Percentiles rank a stretch among this genome's conserved stretches.
Conservation (phyloP, 2,113 vertebrate genomes). For the Arvicanthis niloticus region DNA sequence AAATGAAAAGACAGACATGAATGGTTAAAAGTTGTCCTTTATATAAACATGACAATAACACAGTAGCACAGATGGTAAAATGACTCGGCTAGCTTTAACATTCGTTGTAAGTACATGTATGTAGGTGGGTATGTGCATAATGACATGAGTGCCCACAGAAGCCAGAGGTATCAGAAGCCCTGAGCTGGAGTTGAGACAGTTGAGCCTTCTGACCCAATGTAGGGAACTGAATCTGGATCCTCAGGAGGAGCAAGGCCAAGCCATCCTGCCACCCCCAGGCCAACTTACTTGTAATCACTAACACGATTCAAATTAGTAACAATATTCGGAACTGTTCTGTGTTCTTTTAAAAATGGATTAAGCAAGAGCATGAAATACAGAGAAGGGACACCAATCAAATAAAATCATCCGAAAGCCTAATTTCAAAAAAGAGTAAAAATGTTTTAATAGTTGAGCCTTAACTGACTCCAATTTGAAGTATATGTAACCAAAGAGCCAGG, state of each 20-base stretch:
- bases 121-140: neutral
- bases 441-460: slow-evolving; percentile 10
- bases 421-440: neutral
- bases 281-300: neutral
- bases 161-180: neutral
- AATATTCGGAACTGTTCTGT: neutral
- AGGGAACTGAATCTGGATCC: neutral
- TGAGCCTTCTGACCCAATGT: neutral
- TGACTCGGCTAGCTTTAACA: neutral
- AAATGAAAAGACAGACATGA: slow-evolving; percentile 27
- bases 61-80: neutral
- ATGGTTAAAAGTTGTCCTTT: slow-evolving; percentile 49
- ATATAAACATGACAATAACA: slow-evolving; percentile 22
- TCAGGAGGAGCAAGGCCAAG: too few species aligned
- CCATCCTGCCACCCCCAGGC: neutral
- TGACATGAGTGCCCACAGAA: neutral
- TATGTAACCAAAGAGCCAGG: slow-evolving; percentile 1
- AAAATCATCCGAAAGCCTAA: slow-evolving; percentile 3
- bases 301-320: slow-evolving; percentile 26
- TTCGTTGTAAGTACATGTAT: neutral
- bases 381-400: neutral
- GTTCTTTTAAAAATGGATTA: neutral
- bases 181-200: neutral
- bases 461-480: slow-evolving; percentile 28
- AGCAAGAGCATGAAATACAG: neutral